Evolutionary conservation across 2,888 invertebrate species (phyloP), one percentile per base, ranked within the genome.

Genomic region (Oeneis ivallda): DNA sequence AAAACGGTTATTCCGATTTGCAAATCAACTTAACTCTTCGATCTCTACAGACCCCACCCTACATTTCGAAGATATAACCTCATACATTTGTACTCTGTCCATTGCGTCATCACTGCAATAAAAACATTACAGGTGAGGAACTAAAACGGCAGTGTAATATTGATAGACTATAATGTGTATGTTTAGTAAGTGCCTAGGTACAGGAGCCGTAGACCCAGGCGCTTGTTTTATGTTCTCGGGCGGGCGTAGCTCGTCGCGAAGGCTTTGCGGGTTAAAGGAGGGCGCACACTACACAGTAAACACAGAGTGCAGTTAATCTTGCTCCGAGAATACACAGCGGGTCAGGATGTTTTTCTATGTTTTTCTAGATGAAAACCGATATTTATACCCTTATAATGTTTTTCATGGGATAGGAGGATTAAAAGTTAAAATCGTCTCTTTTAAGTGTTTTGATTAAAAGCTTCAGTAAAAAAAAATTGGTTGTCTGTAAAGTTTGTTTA

Each of bases 1-100:
- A 60, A 49, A 60, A 60, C 60, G 49, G 49, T 60, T 49, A 60
- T 37, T 60, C 60, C 49, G 37, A 39, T 60, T 60, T 49, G 60
- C 60, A 50, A 60, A 60, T 37, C 60, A 60, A 60, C 60, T 60
- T 60, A 50, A 60, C 49, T 59, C 59, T 60, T 60, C 49, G 60
- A 49, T 50, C 60, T 47, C 37, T 17, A 17, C 19, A 11, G 39
- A 45, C 19, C n/a, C 8, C 19, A 13, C 45, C 32, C 15, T 7
- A 5, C 17, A 10, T 32, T 15, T 4, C 6, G 2, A 58, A 10
- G 45, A 10, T 5, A 10, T 15, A 10, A 32, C 34, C 6, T 4
- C 6, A 10, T 32, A 7, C 9, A 15, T 34, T 13, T n/a, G 15
- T 34, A 15, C 5, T 32, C n/a, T 15, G 5, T 32, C 45, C 45